Conservation (phyloP, 2,797 vertebrate species). For the Simalia tracyae region DNA sequence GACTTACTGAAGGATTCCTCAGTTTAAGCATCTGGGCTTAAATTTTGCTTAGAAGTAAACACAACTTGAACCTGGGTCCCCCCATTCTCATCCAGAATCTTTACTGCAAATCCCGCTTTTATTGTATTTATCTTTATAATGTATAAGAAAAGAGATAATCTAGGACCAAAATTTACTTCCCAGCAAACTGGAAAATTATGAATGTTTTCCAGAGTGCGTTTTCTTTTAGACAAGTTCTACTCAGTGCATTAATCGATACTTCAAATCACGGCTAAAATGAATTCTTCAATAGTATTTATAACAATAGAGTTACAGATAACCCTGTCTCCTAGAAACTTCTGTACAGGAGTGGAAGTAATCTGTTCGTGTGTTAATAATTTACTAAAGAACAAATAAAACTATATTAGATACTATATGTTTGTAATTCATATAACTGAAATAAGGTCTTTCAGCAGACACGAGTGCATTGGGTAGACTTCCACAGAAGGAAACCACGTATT, state of each 20-base stretch:
- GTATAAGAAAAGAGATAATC: neutral
- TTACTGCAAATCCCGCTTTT: neutral
- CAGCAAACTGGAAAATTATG: neutral
- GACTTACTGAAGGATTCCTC: neutral
- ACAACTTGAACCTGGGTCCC: neutral
- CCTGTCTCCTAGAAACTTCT: constrained; percentile 42
- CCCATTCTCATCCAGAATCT: neutral
- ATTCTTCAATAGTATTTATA: neutral
- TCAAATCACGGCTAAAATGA: neutral
- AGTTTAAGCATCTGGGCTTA: no score
- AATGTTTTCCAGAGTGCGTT: neutral
- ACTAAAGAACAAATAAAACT: constrained; percentile 45
- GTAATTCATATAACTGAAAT: neutral
- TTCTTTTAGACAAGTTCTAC: neutral
- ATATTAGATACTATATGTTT: neutral
- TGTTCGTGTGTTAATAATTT: constrained; percentile 61
- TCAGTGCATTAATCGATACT: neutral
- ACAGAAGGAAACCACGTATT: constrained; percentile 16
- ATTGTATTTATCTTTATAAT: neutral
- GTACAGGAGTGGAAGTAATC: neutral
- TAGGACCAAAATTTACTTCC: neutral
- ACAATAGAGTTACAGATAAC: constrained; percentile 47
- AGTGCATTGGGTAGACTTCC: neutral
- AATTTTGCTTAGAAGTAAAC: neutral
- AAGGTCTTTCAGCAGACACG: neutral